These are phyloP conservation scores for Magallana angulata DNA, from an alignment of 1,140 invertebrate genomes.

Conservation along the genomic window DNA sequence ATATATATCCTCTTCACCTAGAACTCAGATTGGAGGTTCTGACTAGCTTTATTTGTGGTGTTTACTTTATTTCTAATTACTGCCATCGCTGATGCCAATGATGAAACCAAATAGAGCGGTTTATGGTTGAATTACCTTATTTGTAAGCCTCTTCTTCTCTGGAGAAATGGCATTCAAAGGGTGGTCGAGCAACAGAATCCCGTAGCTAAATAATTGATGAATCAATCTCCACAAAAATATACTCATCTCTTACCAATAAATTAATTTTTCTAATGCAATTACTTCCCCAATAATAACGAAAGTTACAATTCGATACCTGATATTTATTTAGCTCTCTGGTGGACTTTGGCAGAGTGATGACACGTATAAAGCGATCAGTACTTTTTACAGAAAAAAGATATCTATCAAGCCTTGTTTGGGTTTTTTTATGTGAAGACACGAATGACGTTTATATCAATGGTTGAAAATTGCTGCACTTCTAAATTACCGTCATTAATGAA, in stretches of 20 bases:
- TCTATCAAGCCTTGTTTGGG: too few relatives aligned
- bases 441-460: too few relatives aligned
- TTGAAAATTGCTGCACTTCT: too few relatives aligned
- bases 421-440: too few relatives aligned
- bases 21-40: too few relatives aligned
- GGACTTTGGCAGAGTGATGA: background rate
- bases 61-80: too few relatives aligned
- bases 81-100: too few relatives aligned
- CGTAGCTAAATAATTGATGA: background rate
- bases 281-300: background rate
- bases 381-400: background rate
- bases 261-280: constrained; percentile 7
- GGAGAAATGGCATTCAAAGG: background rate
- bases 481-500: background rate
- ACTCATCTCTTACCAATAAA: constrained; percentile 3
- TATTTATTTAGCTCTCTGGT: constrained; percentile 5
- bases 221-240: background rate
- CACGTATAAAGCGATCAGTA: background rate
- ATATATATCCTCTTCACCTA: too few relatives aligned
- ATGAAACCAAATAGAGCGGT: background rate
- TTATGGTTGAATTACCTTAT: background rate
- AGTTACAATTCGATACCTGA: background rate
- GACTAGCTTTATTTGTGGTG: too few relatives aligned
- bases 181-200: background rate
- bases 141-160: background rate